Base-by-base conservation (phyloP, 2,888 invertebrate species). In the Eumacrocentrus americanus region DNA sequence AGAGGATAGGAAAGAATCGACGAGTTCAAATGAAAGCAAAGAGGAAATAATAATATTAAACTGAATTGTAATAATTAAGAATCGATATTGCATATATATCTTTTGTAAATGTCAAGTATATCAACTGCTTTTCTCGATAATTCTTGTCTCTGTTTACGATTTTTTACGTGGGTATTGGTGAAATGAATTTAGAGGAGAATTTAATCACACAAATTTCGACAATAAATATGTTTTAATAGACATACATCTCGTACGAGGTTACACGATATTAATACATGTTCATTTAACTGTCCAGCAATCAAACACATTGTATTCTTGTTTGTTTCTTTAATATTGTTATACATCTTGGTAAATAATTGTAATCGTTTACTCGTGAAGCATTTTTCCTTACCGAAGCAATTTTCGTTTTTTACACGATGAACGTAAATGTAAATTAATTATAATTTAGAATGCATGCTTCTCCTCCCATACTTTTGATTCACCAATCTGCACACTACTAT, bases 141-240 rank as follows among this genome's bases (percentile, higher is more conserved):
- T n/a, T n/a, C n/a, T n/a, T n/a, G n/a, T n/a, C n/a, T n/a, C n/a
- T n/a, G n/a, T n/a, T n/a, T n/a, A n/a, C n/a, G n/a, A n/a, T n/a
- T n/a, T n/a, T n/a, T n/a, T n/a, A n/a, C n/a, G n/a, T n/a, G n/a
- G n/a, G n/a, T n/a, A n/a, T n/a, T n/a, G n/a, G n/a, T n/a, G n/a
- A n/a, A n/a, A n/a, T n/a, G n/a, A n/a, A n/a, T n/a, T n/a, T n/a
- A n/a, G n/a, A n/a, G n/a, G n/a, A n/a, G n/a, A n/a, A n/a, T n/a
- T n/a, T n/a, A n/a, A n/a, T n/a, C n/a, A n/a, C n/a, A n/a, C n/a
- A n/a, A n/a, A 14, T 67, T 78, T 73, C 74, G 78, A 78, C 80
- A 79, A 79, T 80, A 80, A 80, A 80, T 80, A 80, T 76, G 79
- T 79, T 80, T 80, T 80, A 80, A 79, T 80, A 80, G 79, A 80